phyloP scores from a whole-genome alignment of 1,140 invertebrate species.

The Drosophila pandora region DNA sequence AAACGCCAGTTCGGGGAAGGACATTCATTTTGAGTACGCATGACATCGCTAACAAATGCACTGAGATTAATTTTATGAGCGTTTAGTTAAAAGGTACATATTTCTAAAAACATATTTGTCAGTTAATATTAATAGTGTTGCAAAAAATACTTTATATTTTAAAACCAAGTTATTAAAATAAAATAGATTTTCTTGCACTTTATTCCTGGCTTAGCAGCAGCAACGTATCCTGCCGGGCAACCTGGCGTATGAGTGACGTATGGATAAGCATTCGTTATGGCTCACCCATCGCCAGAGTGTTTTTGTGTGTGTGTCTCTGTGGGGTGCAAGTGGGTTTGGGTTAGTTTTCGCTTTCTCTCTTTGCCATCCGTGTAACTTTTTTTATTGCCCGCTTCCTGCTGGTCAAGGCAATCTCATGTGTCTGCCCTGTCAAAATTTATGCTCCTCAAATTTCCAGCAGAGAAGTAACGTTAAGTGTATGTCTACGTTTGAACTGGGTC shows the following conservation, averaged over 20 bases:
- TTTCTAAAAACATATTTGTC: neutral
- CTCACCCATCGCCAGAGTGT: constrained; percentile 36
- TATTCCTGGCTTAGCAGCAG: neutral
- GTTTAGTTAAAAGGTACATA: neutral
- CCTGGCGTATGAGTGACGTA: constrained; percentile 76
- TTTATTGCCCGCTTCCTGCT: constrained; percentile 68
- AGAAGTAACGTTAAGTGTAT: constrained; percentile 59
- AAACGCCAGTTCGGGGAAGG: constrained; percentile 58
- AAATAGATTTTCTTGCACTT: constrained; percentile 10
- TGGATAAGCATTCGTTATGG: constrained; percentile 73
- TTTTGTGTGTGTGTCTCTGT: constrained; percentile 8
- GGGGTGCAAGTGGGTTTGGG: constrained; percentile 15
- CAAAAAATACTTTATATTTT: neutral
- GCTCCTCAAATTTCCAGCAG: constrained; percentile 57
- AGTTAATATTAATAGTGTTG: no score
- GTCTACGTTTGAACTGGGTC: constrained; percentile 13
- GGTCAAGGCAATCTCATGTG: constrained; percentile 44
- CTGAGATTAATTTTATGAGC: neutral
- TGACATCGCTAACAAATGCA: constrained; percentile 46
- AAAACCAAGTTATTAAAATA: neutral
- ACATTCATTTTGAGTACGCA: constrained; percentile 65
- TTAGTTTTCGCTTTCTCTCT: constrained; percentile 5
- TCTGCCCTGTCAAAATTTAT: constrained; percentile 67
- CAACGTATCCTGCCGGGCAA: constrained; percentile 35
- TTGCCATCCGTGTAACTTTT: constrained; percentile 30